Evolutionary conservation across 30 jellyfish, hydroid and myxozoan genomes (phyloP).

Genomic region (Pseudorhiza aurosa): DNA sequence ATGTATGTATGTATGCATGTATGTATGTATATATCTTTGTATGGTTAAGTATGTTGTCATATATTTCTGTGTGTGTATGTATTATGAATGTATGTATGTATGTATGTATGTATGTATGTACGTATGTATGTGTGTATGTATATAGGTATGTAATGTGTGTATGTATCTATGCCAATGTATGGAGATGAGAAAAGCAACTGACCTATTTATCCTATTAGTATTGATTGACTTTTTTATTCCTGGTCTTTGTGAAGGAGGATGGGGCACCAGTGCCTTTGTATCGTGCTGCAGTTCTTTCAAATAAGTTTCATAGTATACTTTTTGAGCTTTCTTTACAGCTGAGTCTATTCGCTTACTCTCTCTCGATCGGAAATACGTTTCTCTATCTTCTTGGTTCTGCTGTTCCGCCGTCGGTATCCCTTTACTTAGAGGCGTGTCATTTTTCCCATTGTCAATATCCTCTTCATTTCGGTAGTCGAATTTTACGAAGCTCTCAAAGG

Average conservation of each 20-base stretch:
- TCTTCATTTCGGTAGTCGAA: background rate
- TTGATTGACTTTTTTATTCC: constrained; percentile 45
- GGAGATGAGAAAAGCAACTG: background rate
- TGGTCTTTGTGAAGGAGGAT: constrained; percentile 69
- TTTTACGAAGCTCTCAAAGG: constrained; percentile 48
- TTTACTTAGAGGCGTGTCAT: constrained; percentile 11
- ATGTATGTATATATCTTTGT: too few relatives aligned
- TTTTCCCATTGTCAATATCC: background rate
- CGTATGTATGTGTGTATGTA: constrained; percentile 1
- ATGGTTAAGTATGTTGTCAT: too few relatives aligned
- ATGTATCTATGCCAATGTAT: background rate
- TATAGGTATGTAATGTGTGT: background rate
- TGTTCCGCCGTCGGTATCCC: constrained; percentile 31
- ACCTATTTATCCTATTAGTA: constrained; percentile 61
- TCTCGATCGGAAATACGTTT: constrained; percentile 32
- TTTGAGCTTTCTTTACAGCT: constrained; percentile 58
- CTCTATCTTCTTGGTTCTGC: background rate
- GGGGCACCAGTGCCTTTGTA: constrained; percentile 27
- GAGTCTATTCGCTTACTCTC: constrained; percentile 56
- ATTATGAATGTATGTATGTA: background rate
- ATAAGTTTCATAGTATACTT: constrained; percentile 51
- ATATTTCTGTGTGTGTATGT: background rate
- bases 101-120: constrained; percentile 5
- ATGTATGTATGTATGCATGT: too few relatives aligned
- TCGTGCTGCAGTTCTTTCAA: constrained; percentile 45